Evolutionary conservation across 92 coral and sea anemone genomes (phyloP).

Genomic region (Pocillopora grandis): DNA sequence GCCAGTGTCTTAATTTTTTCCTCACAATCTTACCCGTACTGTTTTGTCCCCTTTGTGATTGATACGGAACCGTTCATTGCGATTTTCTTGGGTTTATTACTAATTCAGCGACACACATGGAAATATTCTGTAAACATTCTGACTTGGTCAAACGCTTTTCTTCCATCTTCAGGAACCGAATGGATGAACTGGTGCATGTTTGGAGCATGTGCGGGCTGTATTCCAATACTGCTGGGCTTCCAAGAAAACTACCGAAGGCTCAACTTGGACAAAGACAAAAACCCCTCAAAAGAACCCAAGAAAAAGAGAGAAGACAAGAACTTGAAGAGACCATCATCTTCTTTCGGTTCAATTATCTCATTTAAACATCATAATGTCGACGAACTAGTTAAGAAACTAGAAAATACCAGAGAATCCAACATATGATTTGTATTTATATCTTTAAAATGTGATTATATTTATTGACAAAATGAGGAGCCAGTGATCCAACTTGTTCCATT

Average conservation of each 20-base stretch:
- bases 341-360: slow-evolving; percentile 62
- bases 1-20: no score
- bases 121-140: background rate
- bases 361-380: slow-evolving; percentile 51
- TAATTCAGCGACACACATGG: background rate
- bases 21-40: no score
- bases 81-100: background rate
- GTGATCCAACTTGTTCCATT: background rate
- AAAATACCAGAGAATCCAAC: slow-evolving; percentile 65
- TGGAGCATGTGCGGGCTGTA: slow-evolving; percentile 96
- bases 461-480: background rate
- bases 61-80: background rate
- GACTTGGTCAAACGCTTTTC: background rate
- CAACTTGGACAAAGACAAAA: slow-evolving; percentile 64
- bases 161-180: slow-evolving; percentile 71
- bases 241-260: slow-evolving; percentile 93
- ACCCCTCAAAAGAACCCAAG: slow-evolving; percentile 6
- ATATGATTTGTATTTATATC: slow-evolving; percentile 26
- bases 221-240: slow-evolving; percentile 90
- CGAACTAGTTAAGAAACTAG: slow-evolving; percentile 62
- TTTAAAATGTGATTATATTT: background rate
- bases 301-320: slow-evolving; percentile 23
- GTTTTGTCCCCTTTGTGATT: no score
- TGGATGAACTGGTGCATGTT: slow-evolving; percentile 99
- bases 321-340: slow-evolving; percentile 20